These are phyloP conservation scores for Callionymus lyra DNA, from an alignment of 2,113 vertebrate genomes.

Conservation along the genomic window DNA sequence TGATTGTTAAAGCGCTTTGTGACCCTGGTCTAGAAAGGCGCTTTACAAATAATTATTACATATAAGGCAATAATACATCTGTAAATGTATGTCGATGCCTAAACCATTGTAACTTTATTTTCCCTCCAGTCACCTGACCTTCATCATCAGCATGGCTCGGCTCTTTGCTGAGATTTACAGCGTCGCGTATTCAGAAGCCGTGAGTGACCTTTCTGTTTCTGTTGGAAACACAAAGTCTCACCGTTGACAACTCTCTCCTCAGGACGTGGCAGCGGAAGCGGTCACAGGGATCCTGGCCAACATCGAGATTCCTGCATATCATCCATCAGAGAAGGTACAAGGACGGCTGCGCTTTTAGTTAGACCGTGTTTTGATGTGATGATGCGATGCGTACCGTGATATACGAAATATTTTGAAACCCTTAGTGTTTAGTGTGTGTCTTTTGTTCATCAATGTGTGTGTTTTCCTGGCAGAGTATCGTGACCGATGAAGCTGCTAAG, in stretches of 20 bases:
- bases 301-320: constrained; percentile 83
- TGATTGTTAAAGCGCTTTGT: too few species aligned
- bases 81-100: too few species aligned
- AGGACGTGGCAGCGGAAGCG: constrained; percentile 77
- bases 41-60: too few species aligned
- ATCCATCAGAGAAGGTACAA: constrained; percentile 88
- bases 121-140: constrained; percentile 79
- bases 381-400: too few species aligned
- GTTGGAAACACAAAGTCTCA: not conserved
- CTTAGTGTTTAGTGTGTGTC: too few species aligned
- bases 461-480: constrained; percentile 72
- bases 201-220: constrained; percentile 23
- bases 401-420: too few species aligned
- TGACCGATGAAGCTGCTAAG: constrained; percentile 84
- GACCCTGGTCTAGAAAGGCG: too few species aligned
- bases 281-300: constrained; percentile 70
- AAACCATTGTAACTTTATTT: too few species aligned
- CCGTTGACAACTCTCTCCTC: not conserved
- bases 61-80: too few species aligned
- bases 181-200: constrained; percentile 82
- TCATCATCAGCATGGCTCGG: constrained; percentile 83
- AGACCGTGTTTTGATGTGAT: too few species aligned
- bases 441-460: not conserved
- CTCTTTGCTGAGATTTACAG: constrained; percentile 81
- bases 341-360: too few species aligned